Base-by-base conservation (phyloP, 2,888 invertebrate genomes). In the Machimus atricapillus region DNA sequence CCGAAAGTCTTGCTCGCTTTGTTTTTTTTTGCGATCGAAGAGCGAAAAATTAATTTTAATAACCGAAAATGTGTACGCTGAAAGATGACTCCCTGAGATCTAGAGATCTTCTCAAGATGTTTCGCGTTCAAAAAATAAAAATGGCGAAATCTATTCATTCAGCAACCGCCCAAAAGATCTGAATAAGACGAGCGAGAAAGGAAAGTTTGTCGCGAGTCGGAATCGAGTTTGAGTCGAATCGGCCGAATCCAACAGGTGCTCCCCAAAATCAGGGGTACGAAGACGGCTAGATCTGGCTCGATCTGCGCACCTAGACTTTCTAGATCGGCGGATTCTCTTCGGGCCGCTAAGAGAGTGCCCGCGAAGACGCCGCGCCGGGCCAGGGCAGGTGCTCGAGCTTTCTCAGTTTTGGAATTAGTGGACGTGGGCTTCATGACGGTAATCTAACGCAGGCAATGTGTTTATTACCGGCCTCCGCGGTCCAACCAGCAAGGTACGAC, bases 361-460 rank as follows among this genome's bases (percentile, higher is more conserved):
- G 40, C 40, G 40, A 46, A 78, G 23, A 52, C 52, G 52, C 6
- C 34, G n/a, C n/a, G n/a, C n/a, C n/a, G n/a, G 34, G 76, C 7
- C 58, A 58, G 58, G 46, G 46, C 79, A 79, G 79, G 79, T 79
- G 66, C 37, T 58, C 14, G 31, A 82, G 81, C 81, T 81, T 81
- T 81, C 81, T 46, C 78, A 12, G 23, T 27, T 27, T 66, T 27
- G 78, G 43, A 16, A 78, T 16, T 46, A 43, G 23, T 78, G 43
- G 78, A 23, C 81, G 34, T 34, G 58, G 82, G 34, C 37, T 82
- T 82, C 58, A 58, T 82, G 58, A 82, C 56, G 58, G 27, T 82
- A 82, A 82, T 82, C 82, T 56, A 82, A 34, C 56, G 82, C 66
- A 40, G 58, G 82, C 82, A 82, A 79, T 52, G 37, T 82, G 82